Base-by-base conservation (phyloP, 2,888 invertebrate species). In the Lagria hirta region DNA sequence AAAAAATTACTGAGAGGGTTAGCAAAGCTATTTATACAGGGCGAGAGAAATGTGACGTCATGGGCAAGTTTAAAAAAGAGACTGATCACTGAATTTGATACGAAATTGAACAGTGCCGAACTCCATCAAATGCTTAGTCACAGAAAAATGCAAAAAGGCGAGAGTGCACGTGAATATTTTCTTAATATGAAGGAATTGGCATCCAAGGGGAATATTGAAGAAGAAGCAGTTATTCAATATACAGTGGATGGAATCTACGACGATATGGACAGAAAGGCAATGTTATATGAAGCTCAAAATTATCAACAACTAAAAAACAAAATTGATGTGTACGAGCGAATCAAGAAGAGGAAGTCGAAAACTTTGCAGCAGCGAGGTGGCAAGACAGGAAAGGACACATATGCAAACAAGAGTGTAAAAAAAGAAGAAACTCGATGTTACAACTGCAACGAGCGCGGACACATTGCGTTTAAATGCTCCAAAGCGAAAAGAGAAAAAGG, bases 161-260 rank as follows among this genome's bases (percentile, higher is more conserved):
- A 68, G 45, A 61, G 58, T 2, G 49, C 53, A 3, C 60, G 61
- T 42, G 60, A 68, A 23, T 70, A 66, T 40, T 61, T 65, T 16
- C 43, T 65, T 3, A 26, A 29, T n/a, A 68, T 66, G 63, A 64
- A 59, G 41, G 64, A 68, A 45, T 32, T 65, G 11, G 35, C 22
- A 23, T 12, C 35, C 4, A 58, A 65, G 29, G 67, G 57, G 1
- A 51, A 50, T 2, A 50, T 69, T 14, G 68, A 70, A 49, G 57
- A 58, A 16, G 61, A 48, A 30, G 58, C 56, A 2, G 23, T 69
- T 3, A 69, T 67, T 3, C 65, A 68, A 28, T 71, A 68, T 44
- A 49, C 54, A 1, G 51, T 56, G 5, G 52, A 56, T 36, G 54
- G 51, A 2, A 53, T 57, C 15, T 8, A 4, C 15, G 55, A 54